Percentiles rank a stretch among this genome's conserved stretches.
Evolutionary conservation across 2,888 invertebrate genomes (phyloP).

Genomic region (Calliopum simillimum): DNA sequence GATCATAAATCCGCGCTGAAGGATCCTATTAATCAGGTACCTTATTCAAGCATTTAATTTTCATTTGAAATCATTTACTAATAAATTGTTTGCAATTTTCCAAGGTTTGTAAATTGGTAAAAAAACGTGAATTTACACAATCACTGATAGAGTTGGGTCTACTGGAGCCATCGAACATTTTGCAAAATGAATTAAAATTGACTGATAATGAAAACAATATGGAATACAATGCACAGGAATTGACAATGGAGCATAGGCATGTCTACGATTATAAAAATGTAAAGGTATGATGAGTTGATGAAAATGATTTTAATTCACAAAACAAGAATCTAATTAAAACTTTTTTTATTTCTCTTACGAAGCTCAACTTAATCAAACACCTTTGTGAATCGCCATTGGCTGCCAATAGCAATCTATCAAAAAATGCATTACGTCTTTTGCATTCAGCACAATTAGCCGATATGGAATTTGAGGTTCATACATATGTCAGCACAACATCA

Average conservation of each 20-base stretch:
- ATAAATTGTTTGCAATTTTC: not conserved
- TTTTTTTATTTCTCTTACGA: not conserved
- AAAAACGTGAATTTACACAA: constrained; percentile 73
- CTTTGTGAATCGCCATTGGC: constrained; percentile 73
- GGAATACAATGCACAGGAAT: constrained; percentile 19
- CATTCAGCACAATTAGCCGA: constrained; percentile 71
- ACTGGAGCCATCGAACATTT: constrained; percentile 63
- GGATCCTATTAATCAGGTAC: constrained; percentile 68
- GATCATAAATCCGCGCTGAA: constrained; percentile 69
- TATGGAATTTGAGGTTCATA: constrained; percentile 74
- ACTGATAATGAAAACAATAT: constrained; percentile 48
- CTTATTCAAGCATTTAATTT: not conserved
- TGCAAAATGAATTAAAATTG: constrained; percentile 53
- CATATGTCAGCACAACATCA: constrained; percentile 41
- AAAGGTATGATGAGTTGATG: constrained; percentile 57
- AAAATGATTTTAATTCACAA: not conserved
- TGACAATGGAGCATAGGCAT: constrained; percentile 47
- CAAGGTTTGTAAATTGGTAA: constrained; percentile 71
- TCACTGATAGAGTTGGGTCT: constrained; percentile 72
- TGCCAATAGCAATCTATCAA: constrained; percentile 71
- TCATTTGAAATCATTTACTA: not conserved
- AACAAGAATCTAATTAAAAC: not conserved
- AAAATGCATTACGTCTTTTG: constrained; percentile 71
- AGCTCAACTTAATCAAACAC: constrained; percentile 71
- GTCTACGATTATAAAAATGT: constrained; percentile 59